Base-by-base conservation (phyloP, 1,140 invertebrate genomes). In the Hycleus cichorii region DNA sequence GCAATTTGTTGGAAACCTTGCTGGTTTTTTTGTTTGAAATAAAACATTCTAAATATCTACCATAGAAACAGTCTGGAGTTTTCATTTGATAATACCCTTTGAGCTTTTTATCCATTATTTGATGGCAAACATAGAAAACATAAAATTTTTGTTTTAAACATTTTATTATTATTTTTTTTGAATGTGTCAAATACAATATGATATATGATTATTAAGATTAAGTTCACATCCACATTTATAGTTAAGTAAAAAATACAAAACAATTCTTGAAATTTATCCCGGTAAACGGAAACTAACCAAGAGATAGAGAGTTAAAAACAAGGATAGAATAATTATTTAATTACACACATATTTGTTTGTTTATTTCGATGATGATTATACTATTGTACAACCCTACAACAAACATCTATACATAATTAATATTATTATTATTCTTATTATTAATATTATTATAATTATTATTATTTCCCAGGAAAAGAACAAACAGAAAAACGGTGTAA, bases 371-470 rank as follows among this genome's bases (percentile, higher is more conserved):
- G 49, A 59, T 52, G 52, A 59, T 59, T 59, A 62, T 55, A 54
- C 57, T 62, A 65, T 61, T 60, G 61, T 68, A 63, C 58, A 68
- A 62, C 59, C 52, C 67, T 68, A 68, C 67, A 68, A 68, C 64
- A 59, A 68, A 68, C 67, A 68, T 68, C 67, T 68, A 68, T 68
- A 68, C 67, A 68, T 63, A 44, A 44, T 32, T 8, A 50, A 32
- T 50, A 42, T 10, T 42, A 48, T 52, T 46, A n/a, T 25, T 25
- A 12, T 32, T 32, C 7, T 58, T 38, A 24, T 53, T 50, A 44
- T 32, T 8, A 50, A 32, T 50, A 42, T 10, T 42, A 48, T 52
- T 46, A n/a, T 25, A 6, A 12, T 32, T 32, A 5, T 58, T 38
- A 24, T 25, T 39, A 10, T 10, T 44, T 52, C 26, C n/a, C 43